phyloP scores from a whole-genome alignment of 2,888 invertebrate species.

The Caenorhabditis becei region DNA sequence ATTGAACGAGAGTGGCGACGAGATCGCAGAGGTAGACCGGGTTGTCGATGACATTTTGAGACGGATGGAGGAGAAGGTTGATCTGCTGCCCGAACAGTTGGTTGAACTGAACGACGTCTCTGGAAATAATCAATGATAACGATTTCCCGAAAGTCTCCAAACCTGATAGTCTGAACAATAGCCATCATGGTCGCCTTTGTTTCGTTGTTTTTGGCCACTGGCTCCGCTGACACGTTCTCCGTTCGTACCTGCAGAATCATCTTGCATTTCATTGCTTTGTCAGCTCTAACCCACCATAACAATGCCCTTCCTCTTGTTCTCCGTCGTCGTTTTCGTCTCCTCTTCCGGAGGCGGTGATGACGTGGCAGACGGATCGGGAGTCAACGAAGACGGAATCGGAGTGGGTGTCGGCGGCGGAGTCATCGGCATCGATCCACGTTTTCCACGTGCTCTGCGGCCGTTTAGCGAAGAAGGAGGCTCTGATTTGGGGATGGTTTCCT shows the following conservation, averaged over 20 bases:
- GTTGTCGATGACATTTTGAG: constrained; percentile 97
- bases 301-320: constrained; percentile 52
- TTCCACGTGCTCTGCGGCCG: constrained; percentile 45
- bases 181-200: constrained; percentile 77
- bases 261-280: no score
- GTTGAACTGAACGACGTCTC: constrained; percentile 95
- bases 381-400: neutral
- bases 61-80: constrained; percentile 97
- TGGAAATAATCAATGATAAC: no score
- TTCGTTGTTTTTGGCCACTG: constrained; percentile 68
- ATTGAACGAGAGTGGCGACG: constrained; percentile 85
- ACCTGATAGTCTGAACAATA: constrained; percentile 77
- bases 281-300: constrained; percentile 54
- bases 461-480: constrained; percentile 38
- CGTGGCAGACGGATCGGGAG: constrained; percentile 15
- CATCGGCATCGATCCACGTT: constrained; percentile 8
- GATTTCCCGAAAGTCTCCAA: no score
- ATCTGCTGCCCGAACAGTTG: constrained; percentile 94
- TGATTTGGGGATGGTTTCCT: constrained; percentile 24
- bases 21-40: constrained; percentile 97
- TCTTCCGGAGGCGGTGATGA: neutral
- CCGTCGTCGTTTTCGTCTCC: neutral
- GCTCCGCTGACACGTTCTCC: constrained; percentile 75
- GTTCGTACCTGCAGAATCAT: constrained; percentile 68
- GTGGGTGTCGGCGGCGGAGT: constrained; percentile 32